Evolutionary conservation across 2,113 vertebrate species (phyloP), one percentile per base, ranked within the genome.

Genomic region (Muntiacus muntjak): DNA sequence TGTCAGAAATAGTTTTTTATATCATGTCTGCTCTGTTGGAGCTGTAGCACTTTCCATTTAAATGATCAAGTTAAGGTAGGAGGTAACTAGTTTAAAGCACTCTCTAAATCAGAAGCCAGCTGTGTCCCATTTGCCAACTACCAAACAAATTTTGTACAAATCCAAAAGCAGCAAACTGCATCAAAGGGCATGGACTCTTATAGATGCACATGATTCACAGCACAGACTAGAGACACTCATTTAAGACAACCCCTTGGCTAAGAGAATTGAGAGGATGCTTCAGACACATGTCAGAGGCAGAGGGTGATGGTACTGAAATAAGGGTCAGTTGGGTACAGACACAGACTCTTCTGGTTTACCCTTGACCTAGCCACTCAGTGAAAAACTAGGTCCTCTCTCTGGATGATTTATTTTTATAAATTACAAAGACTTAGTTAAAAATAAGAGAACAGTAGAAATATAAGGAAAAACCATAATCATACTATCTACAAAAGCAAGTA

Each of bases 21-120:
- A 95, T 94, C 84, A 96, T 93, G 94, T 96, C 60, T 93, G 84
- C 87, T 94, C 97, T 96, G 91, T 45, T 92, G 93, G 94, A 97
- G 19, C 71, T 78, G 60, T 21, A 55, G 57, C 45, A 3, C n/a
- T 96, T 94, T 94, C 92, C 71, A 91, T 96, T 95, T 89, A 95
- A 91, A 94, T 95, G 92, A 96, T 94, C 86, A 81, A 74, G 88
- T 78, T 71, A 96, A 96, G 85, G 84, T 87, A 97, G 81, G 89
- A 60, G 84, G 89, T 94, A 96, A 89, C 92, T 57, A 62, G 28
- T 96, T 98, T 87, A 96, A 97, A 89, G 71, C 87, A 45, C 36
- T 90, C 36, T 86, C 89, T 87, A 95, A 88, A 95, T 96, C 96
- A 87, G 85, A 97, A 95, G 87, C 40, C 96, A 92, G 55, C 89